phyloP scores from a whole-genome alignment of 2,797 vertebrate genomes.

The Loriculus beryllinus region DNA sequence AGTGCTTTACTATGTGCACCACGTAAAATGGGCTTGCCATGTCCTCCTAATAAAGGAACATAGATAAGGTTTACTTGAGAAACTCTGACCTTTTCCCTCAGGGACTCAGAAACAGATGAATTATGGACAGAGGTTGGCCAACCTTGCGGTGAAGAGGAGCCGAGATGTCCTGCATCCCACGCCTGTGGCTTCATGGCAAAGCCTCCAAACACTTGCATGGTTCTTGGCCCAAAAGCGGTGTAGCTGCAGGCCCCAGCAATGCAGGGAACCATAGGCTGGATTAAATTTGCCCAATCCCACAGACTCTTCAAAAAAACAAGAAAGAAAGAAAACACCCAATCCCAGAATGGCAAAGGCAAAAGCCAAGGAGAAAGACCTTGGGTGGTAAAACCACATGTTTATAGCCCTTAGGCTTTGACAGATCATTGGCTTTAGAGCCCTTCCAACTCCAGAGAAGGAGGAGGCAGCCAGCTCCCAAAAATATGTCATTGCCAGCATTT shows the following conservation, averaged over 20 bases:
- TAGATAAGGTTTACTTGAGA: not conserved
- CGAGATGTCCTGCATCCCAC: not conserved
- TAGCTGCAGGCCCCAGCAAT: not conserved
- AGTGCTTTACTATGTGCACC: rapidly evolving
- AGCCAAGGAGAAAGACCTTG: constrained; percentile 24
- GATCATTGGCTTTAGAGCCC: constrained; percentile 1
- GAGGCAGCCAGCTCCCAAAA: not conserved
- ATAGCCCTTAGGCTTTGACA: constrained; percentile 2
- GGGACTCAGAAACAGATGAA: not conserved
- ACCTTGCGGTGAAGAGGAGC: not conserved
- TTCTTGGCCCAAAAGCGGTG: not conserved
- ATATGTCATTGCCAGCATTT: not conserved
- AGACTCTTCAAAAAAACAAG: not conserved
- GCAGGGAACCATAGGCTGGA: not conserved
- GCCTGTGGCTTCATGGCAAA: not conserved
- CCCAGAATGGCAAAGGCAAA: not conserved
- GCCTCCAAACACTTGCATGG: not conserved
- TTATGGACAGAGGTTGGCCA: not conserved
- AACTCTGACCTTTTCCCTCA: not conserved
- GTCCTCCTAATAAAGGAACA: not conserved
- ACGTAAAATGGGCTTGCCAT: rapidly evolving
- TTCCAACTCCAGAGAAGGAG: not conserved
- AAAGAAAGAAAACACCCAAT: not conserved
- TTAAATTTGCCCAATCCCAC: not conserved
- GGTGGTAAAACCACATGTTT: constrained; percentile 48